Evolutionary conservation across 2,888 invertebrate genomes (phyloP).

Genomic region (Eledona agricola): DNA sequence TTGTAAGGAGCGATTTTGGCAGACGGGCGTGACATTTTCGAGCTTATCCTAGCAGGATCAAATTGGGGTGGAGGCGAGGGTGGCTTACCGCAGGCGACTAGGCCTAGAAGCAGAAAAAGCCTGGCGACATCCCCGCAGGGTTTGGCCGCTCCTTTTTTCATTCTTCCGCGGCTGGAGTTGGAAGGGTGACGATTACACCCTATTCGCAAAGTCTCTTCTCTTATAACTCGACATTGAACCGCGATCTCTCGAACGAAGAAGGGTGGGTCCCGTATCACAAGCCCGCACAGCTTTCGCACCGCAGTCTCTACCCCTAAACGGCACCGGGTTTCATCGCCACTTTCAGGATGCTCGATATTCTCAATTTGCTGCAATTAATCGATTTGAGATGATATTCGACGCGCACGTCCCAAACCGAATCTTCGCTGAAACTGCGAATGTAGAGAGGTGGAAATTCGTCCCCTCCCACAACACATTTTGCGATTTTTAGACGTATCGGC

Average conservation of each 20-base stretch:
- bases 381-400: conserved; percentile 39
- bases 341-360: too few species aligned
- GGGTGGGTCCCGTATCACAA: conserved; percentile 38
- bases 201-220: conserved; percentile 55
- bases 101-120: conserved; percentile 12
- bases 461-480: conserved; percentile 38
- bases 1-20: conserved; percentile 36
- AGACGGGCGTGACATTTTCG: conserved; percentile 34
- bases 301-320: conserved; percentile 1
- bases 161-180: conserved; percentile 6
- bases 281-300: not conserved
- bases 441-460: conserved; percentile 44
- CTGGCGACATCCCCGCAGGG: conserved; percentile 1
- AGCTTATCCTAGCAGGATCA: not conserved
- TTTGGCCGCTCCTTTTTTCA: not conserved
- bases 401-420: conserved; percentile 43
- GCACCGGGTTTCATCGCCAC: too few species aligned
- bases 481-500: conserved; percentile 38
- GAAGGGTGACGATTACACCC: conserved; percentile 47
- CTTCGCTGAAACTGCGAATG: conserved; percentile 46
- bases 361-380: conserved; percentile 33
- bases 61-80: too few species aligned
- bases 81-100: conserved; percentile 20
- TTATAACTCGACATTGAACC: conserved; percentile 56
- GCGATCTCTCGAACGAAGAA: conserved; percentile 3